Evolutionary conservation across 2,888 invertebrate genomes (phyloP).

Genomic region (Tridacna gigas): DNA sequence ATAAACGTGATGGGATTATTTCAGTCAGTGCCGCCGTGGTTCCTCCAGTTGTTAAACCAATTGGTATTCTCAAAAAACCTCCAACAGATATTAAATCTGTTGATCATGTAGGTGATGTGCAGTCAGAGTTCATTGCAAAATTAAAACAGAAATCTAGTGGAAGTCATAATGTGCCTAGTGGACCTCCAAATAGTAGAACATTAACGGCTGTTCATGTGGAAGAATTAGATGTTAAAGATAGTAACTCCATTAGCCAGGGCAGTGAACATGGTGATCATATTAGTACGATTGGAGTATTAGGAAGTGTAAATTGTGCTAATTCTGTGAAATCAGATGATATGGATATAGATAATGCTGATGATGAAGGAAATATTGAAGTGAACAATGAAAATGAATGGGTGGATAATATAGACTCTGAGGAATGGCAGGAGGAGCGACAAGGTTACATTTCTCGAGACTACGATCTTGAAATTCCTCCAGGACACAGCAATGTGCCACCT

Average conservation of each 20-base stretch:
- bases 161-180: slow-evolving; percentile 59
- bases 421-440: slow-evolving; percentile 37
- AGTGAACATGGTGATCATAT: slow-evolving; percentile 46
- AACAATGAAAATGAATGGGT: slow-evolving; percentile 23
- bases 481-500: not conserved
- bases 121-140: slow-evolving; percentile 80
- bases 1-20: not conserved
- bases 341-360: slow-evolving; percentile 56
- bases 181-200: slow-evolving; percentile 36
- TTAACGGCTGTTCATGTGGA: slow-evolving; percentile 23
- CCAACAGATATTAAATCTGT: slow-evolving; percentile 22
- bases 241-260: not conserved
- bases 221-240: not conserved
- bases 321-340: slow-evolving; percentile 60
- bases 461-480: not conserved
- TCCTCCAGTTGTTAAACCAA: slow-evolving; percentile 10
- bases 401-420: slow-evolving; percentile 12
- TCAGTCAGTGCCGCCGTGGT: slow-evolving; percentile 4
- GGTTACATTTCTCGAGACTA: slow-evolving; percentile 14
- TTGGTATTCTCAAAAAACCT: slow-evolving; percentile 55
- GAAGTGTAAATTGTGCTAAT: slow-evolving; percentile 33
- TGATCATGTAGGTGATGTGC: slow-evolving; percentile 64
- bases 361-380: slow-evolving; percentile 30
- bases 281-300: slow-evolving; percentile 56
- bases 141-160: slow-evolving; percentile 75